phyloP scores from a whole-genome alignment of 2,113 vertebrate species.

The Benitochromis conjunctus region DNA sequence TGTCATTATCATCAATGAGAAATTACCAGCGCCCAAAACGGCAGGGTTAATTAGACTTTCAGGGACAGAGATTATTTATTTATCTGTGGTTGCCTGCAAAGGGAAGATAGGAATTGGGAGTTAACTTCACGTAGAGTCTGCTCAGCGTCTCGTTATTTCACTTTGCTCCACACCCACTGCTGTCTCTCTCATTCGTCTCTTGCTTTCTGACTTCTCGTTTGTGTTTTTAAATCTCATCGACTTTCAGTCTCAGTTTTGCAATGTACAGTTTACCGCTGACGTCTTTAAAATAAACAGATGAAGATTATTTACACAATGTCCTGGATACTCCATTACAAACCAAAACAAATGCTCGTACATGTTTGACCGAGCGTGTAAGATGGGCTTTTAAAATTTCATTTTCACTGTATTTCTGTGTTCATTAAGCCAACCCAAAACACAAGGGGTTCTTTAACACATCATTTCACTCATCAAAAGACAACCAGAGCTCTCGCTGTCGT shows the following conservation, averaged over 20 bases:
- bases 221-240: not conserved
- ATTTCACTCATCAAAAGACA: not conserved
- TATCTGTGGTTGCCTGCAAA: conserved; percentile 58
- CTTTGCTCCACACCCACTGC: not conserved
- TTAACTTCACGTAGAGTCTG: conserved; percentile 18
- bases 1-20: conserved; percentile 74
- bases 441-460: not conserved
- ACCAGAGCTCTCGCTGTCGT: not conserved
- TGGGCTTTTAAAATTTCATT: not conserved
- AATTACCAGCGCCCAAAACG: conserved; percentile 59
- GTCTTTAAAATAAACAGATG: not conserved
- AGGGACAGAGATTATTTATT: conserved; percentile 60
- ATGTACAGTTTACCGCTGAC: not conserved
- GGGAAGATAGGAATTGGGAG: conserved; percentile 49
- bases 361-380: not conserved
- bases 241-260: not conserved
- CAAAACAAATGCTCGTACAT: not conserved
- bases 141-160: not conserved
- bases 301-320: not conserved
- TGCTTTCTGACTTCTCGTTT: not conserved
- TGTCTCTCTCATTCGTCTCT: not conserved
- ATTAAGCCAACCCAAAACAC: not conserved
- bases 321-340: not conserved
- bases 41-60: conserved; percentile 71
- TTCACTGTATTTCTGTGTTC: not conserved